Conservation (phyloP, 2,888 invertebrate species). For the Trilocha varians region DNA sequence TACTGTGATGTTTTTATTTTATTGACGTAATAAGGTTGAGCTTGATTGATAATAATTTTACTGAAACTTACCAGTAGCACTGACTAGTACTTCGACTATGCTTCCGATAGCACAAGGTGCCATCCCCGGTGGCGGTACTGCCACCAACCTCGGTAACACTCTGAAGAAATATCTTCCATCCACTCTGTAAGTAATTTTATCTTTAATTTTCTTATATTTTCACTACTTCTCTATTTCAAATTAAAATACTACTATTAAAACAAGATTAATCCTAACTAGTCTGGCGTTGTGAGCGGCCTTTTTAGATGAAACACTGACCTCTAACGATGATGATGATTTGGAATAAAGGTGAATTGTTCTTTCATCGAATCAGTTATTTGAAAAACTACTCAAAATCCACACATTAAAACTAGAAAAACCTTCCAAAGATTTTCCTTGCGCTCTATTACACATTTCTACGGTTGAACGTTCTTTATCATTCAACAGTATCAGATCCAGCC, state of each 20-base stretch:
- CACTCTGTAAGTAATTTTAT: conserved; percentile 44
- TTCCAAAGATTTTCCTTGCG: not conserved
- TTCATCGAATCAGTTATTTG: too few species aligned
- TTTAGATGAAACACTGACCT: too few species aligned
- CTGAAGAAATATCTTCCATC: conserved; percentile 84
- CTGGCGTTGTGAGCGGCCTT: too few species aligned
- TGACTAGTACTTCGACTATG: conserved; percentile 94
- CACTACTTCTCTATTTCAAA: too few species aligned
- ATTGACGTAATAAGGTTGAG: too few species aligned
- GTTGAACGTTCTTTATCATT: not conserved
- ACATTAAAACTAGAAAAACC: not conserved
- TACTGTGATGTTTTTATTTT: too few species aligned
- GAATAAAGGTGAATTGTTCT: too few species aligned
- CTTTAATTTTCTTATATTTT: too few species aligned
- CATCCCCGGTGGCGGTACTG: conserved; percentile 93
- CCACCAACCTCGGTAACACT: conserved; percentile 88
- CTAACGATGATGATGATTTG: too few species aligned
- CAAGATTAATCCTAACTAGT: too few species aligned
- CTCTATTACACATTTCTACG: not conserved
- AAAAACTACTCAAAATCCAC: not conserved
- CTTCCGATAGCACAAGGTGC: conserved; percentile 96
- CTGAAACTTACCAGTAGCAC: conserved; percentile 77
- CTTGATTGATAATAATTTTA: too few species aligned
- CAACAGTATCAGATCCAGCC: conserved; percentile 1
- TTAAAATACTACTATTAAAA: too few species aligned